phyloP scores from a whole-genome alignment of 2,113 vertebrate species.

The Coracopsis vasa region DNA sequence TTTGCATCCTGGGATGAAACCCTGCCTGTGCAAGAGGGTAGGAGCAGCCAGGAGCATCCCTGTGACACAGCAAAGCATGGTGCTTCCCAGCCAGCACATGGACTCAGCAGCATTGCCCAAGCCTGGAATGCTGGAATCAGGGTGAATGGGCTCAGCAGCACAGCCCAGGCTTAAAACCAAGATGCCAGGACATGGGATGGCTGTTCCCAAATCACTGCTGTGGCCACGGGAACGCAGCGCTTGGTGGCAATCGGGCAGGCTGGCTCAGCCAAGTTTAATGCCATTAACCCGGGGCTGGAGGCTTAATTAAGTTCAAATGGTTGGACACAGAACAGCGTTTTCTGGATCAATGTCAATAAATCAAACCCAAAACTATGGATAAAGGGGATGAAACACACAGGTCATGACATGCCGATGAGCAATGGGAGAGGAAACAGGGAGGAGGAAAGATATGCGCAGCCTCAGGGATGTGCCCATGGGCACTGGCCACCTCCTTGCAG shows the following conservation, averaged over 20 bases:
- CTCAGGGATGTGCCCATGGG: background rate
- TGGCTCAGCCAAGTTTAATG: conserved; percentile 17
- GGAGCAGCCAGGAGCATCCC: background rate
- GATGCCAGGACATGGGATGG: accelerated
- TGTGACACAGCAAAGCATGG: accelerated
- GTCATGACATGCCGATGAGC: background rate
- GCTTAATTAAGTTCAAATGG: conserved; percentile 49
- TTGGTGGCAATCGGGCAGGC: background rate
- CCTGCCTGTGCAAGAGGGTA: background rate
- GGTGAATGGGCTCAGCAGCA: accelerated
- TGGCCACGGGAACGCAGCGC: accelerated
- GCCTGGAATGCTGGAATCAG: background rate
- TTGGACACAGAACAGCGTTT: background rate
- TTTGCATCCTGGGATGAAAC: accelerated
- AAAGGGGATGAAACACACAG: background rate
- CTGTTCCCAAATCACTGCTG: background rate
- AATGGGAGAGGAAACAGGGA: background rate
- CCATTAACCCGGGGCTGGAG: conserved; percentile 30
- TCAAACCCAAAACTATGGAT: background rate
- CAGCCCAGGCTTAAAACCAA: background rate
- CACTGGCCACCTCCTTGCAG: accelerated
- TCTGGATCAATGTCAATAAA: conserved; percentile 14
- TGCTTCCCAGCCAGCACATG: accelerated
- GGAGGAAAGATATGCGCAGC: background rate
- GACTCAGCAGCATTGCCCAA: accelerated